These are phyloP conservation scores for crab-eating macaque (Macaca fascicularis) DNA, from an alignment of 2,113 vertebrate species.

Conservation along the genomic window T2T-MFA8v1.1 NC_088376.1:32176001-32176500, in stretches of 20 bases:
- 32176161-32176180: neutral
- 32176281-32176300: neutral
- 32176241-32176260: neutral
- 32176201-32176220: neutral
- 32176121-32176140: neutral
- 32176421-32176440: neutral
- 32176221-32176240: neutral
- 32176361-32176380: too few relatives aligned
- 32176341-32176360: neutral
- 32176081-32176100: neutral
- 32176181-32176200: neutral
- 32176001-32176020: neutral
- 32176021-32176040: neutral
- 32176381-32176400: accelerated
- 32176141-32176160: neutral
- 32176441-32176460: neutral
- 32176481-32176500: neutral
- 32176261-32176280: neutral
- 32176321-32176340: neutral
- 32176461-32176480: neutral
- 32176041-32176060: neutral
- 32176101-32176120: neutral
- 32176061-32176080: neutral
- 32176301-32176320: neutral
- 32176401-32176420: neutral